phyloP scores from a whole-genome alignment of 2,113 vertebrate species.

The Strigops habroptila region DNA sequence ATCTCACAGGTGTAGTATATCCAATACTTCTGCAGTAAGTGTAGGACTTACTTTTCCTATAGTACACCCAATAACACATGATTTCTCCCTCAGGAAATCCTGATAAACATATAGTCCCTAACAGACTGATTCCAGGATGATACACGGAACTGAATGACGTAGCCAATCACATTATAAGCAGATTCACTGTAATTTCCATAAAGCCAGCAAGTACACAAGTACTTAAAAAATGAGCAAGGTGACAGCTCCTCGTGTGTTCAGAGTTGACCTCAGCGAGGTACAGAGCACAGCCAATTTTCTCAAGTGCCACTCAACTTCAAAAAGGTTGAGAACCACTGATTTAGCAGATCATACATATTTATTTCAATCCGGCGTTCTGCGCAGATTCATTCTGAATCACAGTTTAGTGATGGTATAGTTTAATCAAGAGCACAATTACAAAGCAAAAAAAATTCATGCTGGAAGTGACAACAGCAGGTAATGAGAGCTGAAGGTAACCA shows the following conservation, averaged over 20 bases:
- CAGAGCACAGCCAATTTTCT: constrained; percentile 50
- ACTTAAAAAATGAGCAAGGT: constrained; percentile 44
- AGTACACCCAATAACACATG: background rate
- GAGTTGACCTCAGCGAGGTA: constrained; percentile 39
- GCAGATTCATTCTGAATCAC: background rate
- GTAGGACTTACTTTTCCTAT: background rate
- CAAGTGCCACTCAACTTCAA: constrained; percentile 56
- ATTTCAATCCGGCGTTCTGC: background rate
- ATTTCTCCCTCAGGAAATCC: background rate
- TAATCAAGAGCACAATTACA: background rate
- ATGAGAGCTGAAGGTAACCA: background rate
- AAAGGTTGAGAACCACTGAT: constrained; percentile 61
- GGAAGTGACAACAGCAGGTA: background rate
- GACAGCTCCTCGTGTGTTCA: background rate
- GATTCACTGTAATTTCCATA: constrained; percentile 42
- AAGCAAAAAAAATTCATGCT: background rate
- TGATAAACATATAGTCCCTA: background rate
- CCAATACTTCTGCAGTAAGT: background rate
- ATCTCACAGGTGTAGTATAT: background rate
- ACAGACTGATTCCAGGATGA: background rate
- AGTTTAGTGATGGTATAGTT: background rate
- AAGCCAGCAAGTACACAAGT: constrained; percentile 21
- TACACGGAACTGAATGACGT: background rate
- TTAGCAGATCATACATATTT: constrained; percentile 60
- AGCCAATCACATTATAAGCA: constrained; percentile 13